A percentile compares a stretch with the other conserved stretches of the same genome.
Conservation (phyloP, 2,113 vertebrate genomes). For the Columba livia region DNA sequence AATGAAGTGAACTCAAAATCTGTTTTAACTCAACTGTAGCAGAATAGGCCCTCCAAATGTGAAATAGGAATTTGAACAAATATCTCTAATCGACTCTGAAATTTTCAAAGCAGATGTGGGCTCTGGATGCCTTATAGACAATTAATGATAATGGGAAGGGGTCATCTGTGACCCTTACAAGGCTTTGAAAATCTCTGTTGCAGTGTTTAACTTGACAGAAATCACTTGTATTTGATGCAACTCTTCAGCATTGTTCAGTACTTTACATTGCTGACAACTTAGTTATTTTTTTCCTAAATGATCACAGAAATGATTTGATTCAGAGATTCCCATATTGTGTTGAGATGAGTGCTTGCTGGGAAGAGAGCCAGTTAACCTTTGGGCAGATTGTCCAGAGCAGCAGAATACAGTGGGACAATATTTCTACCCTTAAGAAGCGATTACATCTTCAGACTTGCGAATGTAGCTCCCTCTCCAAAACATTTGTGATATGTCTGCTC, state of each 20-base stretch:
- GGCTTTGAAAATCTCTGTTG: neutral
- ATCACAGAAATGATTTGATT: neutral
- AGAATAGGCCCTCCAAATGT: neutral
- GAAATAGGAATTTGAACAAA: neutral
- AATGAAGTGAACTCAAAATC: neutral
- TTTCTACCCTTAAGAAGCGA: neutral
- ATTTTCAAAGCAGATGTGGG: neutral
- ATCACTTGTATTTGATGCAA: neutral
- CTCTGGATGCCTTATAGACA: neutral
- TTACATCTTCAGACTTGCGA: neutral
- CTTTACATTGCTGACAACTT: neutral
- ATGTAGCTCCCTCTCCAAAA: neutral
- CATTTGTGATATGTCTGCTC: neutral
- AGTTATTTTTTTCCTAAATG: neutral
- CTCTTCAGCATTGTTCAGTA: neutral
- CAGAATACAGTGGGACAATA: neutral
- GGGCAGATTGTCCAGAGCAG: neutral
- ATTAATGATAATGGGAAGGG: neutral
- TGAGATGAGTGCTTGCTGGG: neutral
- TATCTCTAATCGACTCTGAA: neutral
- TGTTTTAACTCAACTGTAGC: constrained; percentile 30
- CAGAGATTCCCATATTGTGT: neutral
- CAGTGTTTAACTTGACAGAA: neutral
- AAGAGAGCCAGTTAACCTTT: neutral
- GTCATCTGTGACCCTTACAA: neutral